These are phyloP conservation scores for Onychorhynchus coronatus DNA, from an alignment of 2,113 vertebrate species.

Conservation along the genomic window DNA sequence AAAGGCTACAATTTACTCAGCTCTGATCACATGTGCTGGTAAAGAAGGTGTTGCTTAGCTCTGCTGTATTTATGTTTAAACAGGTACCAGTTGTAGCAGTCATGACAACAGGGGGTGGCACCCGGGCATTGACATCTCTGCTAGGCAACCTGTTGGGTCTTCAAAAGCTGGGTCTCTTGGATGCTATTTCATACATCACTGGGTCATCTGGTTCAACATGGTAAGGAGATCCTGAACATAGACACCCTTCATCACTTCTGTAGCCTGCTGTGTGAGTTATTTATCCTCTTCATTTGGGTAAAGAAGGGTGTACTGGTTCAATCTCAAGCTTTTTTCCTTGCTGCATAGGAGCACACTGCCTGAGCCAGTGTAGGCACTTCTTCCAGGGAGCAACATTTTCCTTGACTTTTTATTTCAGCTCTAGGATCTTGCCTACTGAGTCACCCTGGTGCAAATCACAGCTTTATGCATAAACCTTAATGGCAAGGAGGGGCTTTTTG, in stretches of 20 bases:
- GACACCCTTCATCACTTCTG: background rate
- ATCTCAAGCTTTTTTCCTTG: background rate
- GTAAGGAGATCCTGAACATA: slow-evolving; percentile 63
- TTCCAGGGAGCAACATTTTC: background rate
- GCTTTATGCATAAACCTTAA: background rate
- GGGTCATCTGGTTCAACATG: slow-evolving; percentile 88
- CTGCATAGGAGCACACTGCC: background rate
- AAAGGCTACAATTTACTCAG: background rate
- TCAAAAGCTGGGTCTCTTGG: slow-evolving; percentile 80
- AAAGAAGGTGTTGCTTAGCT: background rate
- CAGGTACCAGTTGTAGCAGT: slow-evolving; percentile 84
- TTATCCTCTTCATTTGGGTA: background rate
- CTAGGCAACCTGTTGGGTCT: slow-evolving; percentile 80
- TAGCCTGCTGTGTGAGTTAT: background rate
- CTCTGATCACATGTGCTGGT: background rate
- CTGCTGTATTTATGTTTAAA: background rate
- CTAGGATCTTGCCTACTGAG: background rate
- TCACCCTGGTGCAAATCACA: background rate
- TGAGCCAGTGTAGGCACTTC: background rate
- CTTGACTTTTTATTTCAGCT: background rate
- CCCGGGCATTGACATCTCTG: slow-evolving; percentile 80
- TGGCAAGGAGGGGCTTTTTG: background rate
- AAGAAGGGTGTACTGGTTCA: background rate
- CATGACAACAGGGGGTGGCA: slow-evolving; percentile 83
- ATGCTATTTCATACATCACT: slow-evolving; percentile 81